A percentile compares a stretch with the other conserved stretches of the same genome.
Conservation (phyloP, 2,797 vertebrate species). For the Diplodus puntazzo region DNA sequence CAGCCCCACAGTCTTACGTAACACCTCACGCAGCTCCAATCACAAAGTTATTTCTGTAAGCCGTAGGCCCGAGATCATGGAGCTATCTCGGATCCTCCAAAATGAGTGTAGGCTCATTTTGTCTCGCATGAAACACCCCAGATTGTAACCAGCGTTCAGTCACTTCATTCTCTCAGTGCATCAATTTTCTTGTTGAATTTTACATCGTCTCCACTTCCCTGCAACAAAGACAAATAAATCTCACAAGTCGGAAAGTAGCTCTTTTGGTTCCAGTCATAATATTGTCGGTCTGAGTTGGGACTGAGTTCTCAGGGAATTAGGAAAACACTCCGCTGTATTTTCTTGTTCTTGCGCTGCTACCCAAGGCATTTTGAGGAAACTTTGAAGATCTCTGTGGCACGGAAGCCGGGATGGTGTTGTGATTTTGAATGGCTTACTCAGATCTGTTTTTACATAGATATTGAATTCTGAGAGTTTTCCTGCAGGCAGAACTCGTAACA, state of each 20-base stretch:
- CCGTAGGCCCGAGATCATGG: neutral
- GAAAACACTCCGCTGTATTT: slow-evolving; percentile 46
- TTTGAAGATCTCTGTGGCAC: slow-evolving; percentile 54
- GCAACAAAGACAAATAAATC: slow-evolving; percentile 50
- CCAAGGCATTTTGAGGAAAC: slow-evolving; percentile 56
- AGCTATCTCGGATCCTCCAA: slow-evolving; percentile 18
- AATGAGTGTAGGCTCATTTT: slow-evolving; percentile 24
- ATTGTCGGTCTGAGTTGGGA: slow-evolving; percentile 54
- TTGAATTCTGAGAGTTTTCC: slow-evolving; percentile 36
- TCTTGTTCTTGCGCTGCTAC: slow-evolving; percentile 50
- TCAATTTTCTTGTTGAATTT: slow-evolving; percentile 30
- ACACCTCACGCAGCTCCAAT: slow-evolving; percentile 1
- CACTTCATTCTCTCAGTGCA: slow-evolving; percentile 18
- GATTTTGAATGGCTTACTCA: slow-evolving; percentile 58
- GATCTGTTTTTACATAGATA: slow-evolving; percentile 54
- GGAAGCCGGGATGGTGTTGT: slow-evolving; percentile 31
- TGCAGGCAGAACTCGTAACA: slow-evolving; percentile 28
- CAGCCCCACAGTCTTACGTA: neutral
- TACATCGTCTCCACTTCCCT: slow-evolving; percentile 35
- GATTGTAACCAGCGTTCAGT: slow-evolving; percentile 21
- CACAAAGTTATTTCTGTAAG: neutral
- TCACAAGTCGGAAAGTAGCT: slow-evolving; percentile 35
- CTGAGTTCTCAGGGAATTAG: slow-evolving; percentile 70
- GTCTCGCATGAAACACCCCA: slow-evolving; percentile 9
- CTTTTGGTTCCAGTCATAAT: slow-evolving; percentile 62